A percentile compares a stretch with the other conserved stretches of the same genome.
phyloP scores from a whole-genome alignment of 2,113 vertebrate species.

The Sardina pilchardus region DNA sequence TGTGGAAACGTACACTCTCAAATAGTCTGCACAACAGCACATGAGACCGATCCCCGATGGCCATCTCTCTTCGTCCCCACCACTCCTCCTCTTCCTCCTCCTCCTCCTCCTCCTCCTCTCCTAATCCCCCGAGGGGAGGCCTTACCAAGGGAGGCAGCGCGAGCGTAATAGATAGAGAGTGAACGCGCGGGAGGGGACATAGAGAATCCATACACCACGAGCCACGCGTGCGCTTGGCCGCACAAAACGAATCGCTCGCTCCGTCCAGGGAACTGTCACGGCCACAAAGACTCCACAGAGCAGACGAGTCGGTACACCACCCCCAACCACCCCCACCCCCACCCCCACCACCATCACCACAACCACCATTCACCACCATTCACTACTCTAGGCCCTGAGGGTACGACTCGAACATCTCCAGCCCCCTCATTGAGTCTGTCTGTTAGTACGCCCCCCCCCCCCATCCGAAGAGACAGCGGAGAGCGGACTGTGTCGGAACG shows the following conservation, averaged over 20 bases:
- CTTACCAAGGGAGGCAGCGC: background rate
- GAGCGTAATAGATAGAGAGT: background rate
- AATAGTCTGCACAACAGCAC: background rate
- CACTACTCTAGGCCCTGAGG: background rate
- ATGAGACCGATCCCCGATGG: background rate
- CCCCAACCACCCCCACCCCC: too few species aligned
- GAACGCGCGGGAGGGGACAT: background rate
- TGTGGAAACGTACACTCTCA: background rate
- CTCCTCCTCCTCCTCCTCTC: background rate
- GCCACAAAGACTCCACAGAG: background rate
- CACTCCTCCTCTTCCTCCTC: background rate
- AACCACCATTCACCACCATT: background rate
- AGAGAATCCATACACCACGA: background rate
- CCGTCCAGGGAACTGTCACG: background rate
- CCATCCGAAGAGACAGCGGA: background rate
- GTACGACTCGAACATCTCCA: background rate
- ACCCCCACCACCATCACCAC: slow-evolving; percentile 23
- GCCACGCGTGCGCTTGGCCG: background rate
- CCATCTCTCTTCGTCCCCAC: background rate
- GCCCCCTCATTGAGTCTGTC: background rate
- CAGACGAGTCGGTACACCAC: background rate
- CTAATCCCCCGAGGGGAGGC: background rate
- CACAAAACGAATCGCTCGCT: background rate
- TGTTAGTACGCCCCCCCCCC: background rate
- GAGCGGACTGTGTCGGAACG: background rate